A percentile compares a stretch with the other conserved stretches of the same genome.
Conservation (phyloP, 2,113 vertebrate species). For the Eleginops maclovinus region DNA sequence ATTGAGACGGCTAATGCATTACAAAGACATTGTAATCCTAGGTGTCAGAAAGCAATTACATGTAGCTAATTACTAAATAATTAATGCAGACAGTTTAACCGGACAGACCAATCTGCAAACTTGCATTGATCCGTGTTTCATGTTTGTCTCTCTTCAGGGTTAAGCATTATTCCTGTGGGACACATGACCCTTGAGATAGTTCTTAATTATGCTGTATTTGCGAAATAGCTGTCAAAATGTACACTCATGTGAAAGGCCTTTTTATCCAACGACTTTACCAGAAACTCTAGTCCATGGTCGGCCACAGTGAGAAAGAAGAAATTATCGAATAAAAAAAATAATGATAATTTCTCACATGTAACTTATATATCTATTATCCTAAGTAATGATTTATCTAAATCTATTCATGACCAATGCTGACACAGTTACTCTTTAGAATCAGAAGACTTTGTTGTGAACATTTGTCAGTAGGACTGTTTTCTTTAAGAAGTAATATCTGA, state of each 20-base stretch:
- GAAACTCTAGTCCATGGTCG: conserved; percentile 6
- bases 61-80: conserved; percentile 77
- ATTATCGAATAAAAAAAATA: neutral
- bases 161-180: conserved; percentile 32
- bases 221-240: conserved; percentile 47
- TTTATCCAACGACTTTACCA: neutral
- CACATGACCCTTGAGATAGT: conserved; percentile 27
- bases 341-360: conserved; percentile 8
- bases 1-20: conserved; percentile 67
- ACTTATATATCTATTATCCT: neutral
- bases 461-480: neutral
- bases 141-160: conserved; percentile 59
- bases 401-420: neutral
- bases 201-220: conserved; percentile 50
- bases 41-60: conserved; percentile 76
- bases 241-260: conserved; percentile 16
- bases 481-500: neutral
- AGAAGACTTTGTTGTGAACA: neutral
- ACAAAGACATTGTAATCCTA: conserved; percentile 73
- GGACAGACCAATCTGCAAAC: conserved; percentile 59
- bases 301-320: neutral
- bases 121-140: conserved; percentile 43
- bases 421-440: neutral
- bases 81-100: conserved; percentile 67
- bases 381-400: conserved; percentile 10